Base-by-base conservation (phyloP, 2,888 invertebrate genomes). In the Nycteola revayana region DNA sequence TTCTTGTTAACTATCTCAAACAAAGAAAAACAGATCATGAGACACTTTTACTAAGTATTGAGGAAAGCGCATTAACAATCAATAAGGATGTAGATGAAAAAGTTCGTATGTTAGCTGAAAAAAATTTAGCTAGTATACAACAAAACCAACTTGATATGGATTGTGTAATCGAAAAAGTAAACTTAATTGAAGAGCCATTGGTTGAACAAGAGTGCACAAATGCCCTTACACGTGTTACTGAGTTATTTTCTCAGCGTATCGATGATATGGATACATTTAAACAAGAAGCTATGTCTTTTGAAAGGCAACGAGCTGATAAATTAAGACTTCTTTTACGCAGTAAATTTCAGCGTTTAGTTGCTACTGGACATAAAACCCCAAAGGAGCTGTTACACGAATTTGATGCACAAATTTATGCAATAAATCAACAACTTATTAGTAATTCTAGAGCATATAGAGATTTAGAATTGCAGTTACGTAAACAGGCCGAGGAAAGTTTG, bases 361-460 rank as follows among this genome's bases (percentile, higher is more conserved):
- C 55, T 11, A 47, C 77, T 28, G 84, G 76, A 2, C 67, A 77
- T 32, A 55, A 42, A 36, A 45, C 75, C 10, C 81, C 80, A 0
- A 75, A 71, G 53, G 68, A 76, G 9, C 52, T 85, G 29, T 43
- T 85, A 7, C 74, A 81, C 28, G 73, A 81, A 25, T 83, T 85
- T 42, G 85, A 86, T 58, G 66, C 75, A 29, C 67, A 57, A 10
- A 70, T 72, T n/a, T 82, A 77, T 45, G 76, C 75, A 32, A 66
- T 80, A 3, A 86, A 86, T 54, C 80, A 85, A 43, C 85, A 86
- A 45, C 50, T 85, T 23, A 32, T 85, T 10, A 81, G 81, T 52
- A 87, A 87, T 45, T 61, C 42, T 5, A 66, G 77, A 47, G 78
- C 80, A 4, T 82, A 76, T 42, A 43, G 51, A 1, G 78, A 84